Conservation (phyloP, 2,888 invertebrate species). For the Chrysopilus asiliformis region DNA sequence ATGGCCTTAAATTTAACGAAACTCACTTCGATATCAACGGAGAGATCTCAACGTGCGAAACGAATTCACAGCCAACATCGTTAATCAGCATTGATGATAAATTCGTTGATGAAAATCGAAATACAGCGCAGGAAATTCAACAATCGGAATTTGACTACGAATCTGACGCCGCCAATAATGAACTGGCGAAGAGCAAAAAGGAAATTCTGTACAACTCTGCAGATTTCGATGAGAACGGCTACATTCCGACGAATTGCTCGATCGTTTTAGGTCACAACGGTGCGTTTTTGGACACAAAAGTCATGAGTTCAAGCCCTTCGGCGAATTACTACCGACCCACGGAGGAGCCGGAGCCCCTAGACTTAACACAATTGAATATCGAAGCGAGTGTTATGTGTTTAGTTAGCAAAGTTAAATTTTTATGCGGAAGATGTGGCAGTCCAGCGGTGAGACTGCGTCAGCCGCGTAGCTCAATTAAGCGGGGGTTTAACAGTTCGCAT, state of each 20-base stretch:
- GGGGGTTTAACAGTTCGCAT: conserved; percentile 25
- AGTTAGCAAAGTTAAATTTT: conserved; percentile 65
- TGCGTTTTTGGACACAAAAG: conserved; percentile 40
- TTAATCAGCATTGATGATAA: background rate
- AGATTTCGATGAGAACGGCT: conserved; percentile 18
- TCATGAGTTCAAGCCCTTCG: conserved; percentile 39
- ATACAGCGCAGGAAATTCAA: background rate
- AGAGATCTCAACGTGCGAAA: conserved; percentile 11
- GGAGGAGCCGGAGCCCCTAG: conserved; percentile 74
- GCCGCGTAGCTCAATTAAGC: conserved; percentile 30
- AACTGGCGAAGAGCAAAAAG: conserved; percentile 15
- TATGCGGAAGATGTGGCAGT: conserved; percentile 60
- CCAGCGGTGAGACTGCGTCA: conserved; percentile 48
- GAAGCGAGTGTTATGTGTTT: conserved; percentile 80
- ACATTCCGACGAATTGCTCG: conserved; percentile 18
- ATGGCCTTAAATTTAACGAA: conserved; percentile 19
- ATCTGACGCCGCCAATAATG: conserved; percentile 4
- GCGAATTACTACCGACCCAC: conserved; percentile 68
- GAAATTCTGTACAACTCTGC: conserved; percentile 15
- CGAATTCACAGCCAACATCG: background rate
- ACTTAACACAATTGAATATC: conserved; percentile 71
- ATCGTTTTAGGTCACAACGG: conserved; percentile 20
- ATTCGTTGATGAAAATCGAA: background rate
- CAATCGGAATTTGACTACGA: background rate
- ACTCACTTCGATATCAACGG: conserved; percentile 21